phyloP scores from a whole-genome alignment of 1,140 invertebrate genomes.

The Ganaspis sp. region DNA sequence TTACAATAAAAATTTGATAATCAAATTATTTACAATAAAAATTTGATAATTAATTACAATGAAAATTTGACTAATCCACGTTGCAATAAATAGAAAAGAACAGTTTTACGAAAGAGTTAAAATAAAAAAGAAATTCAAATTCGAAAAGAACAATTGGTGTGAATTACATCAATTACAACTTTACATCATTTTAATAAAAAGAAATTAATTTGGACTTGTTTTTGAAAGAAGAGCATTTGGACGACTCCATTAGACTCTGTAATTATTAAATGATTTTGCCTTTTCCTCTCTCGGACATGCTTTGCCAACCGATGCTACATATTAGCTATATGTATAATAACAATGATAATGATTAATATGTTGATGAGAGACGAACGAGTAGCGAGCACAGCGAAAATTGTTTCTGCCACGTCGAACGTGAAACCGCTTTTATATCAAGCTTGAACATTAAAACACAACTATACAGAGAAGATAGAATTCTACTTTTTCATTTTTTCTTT shows the following conservation, averaged over 20 bases:
- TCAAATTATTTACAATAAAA: too few relatives aligned
- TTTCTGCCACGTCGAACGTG: conserved; percentile 5
- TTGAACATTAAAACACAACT: conserved; percentile 65
- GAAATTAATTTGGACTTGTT: background rate
- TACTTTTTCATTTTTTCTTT: conserved; percentile 52
- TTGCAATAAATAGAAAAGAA: too few relatives aligned
- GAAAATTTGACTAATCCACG: too few relatives aligned
- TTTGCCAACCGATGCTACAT: conserved; percentile 28
- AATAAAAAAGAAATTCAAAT: too few relatives aligned
- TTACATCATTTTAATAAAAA: background rate
- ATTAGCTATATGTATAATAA: conserved; percentile 24
- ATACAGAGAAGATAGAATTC: conserved; percentile 65
- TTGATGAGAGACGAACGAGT: conserved; percentile 25
- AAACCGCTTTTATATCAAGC: conserved; percentile 44
- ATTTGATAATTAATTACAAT: too few relatives aligned
- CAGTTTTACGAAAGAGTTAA: too few relatives aligned
- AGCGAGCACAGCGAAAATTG: conserved; percentile 12
- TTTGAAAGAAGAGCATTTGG: background rate
- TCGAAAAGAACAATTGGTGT: too few relatives aligned
- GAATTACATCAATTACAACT: background rate
- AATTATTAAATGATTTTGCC: background rate
- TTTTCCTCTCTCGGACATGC: conserved; percentile 17
- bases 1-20: too few relatives aligned
- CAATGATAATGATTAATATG: conserved; percentile 18
- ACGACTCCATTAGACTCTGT: background rate